Base-by-base conservation (phyloP, 1,140 invertebrate genomes). In the Drosophila ananassae region DNA sequence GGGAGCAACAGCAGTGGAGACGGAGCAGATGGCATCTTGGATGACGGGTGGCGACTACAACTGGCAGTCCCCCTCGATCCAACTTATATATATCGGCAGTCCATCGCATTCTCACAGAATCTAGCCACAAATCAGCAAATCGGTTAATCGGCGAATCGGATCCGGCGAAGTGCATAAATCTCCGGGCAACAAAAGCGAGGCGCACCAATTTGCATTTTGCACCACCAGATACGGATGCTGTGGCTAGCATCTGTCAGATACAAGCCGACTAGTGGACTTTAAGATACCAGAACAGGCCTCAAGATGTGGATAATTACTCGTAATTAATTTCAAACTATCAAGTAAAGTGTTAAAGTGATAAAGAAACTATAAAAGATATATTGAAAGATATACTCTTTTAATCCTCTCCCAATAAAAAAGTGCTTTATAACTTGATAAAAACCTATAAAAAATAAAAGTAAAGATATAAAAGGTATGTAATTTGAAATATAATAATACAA, bases 141-240 rank as follows among this genome's bases (percentile, higher is more conserved):
- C 41, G 41, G 41, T 24, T 10, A 47, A 47, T 47, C 17, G 37
- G 24, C 25, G 21, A 30, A 52, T 52, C 30, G 28, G 39, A 50
- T 32, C 21, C 63, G 32, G 21, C 41, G 28, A 41, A 69, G 67
- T 74, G 72, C 72, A 76, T 76, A 76, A 76, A 76, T 76, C 73
- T 76, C 34, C 28, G 32, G 30, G 9, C n/a, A 60, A 75, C 72
- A 75, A 75, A 53, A 30, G 60, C 39, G 25, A 39, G 30, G 62
- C 25, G 41, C 8, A 12, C 51, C n/a, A 68, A 75, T 75, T 75
- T 66, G 72, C 72, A 75, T 75, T 75, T 73, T 32, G 71, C 41
- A 28, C 22, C 3, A 21, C 22, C 25, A 54, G 59, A 55, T 34
- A 37, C 46, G n/a, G 28, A 46, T 44, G n/a, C 59, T 10, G 44